Base-by-base conservation (phyloP, 2,888 invertebrate genomes). In the Dyspetes luteomarginatus region DNA sequence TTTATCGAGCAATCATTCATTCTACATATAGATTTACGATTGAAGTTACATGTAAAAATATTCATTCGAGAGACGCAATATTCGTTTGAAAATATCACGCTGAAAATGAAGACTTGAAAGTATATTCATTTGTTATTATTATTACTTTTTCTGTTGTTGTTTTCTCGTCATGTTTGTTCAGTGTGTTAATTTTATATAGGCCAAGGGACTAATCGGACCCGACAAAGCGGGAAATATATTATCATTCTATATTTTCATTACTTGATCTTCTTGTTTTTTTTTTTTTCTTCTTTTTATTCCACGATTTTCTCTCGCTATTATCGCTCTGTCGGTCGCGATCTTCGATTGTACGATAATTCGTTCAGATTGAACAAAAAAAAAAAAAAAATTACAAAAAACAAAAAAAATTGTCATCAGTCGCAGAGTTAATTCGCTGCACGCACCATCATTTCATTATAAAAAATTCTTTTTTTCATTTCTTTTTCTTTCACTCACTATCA, bases 1-100 rank as follows among this genome's bases (percentile, higher is more conserved):
- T 81, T 52, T 36, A 36, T 71, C 69, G 64, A 64, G 60, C 36
- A 82, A 77, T 48, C 73, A 72, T 77, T 50, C 79, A 82, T 72
- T 75, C 45, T 24, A 52, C 64, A 71, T 43, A 73, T 68, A 72
- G 60, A 74, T 74, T n/a, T 77, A 77, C 68, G 73, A 77, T 71
- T 81, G 77, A 82, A 74, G 73, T 74, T 77, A 83, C 74, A 83
- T 83, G 83, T 82, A 83, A 83, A 83, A 83, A 83, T 83, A 83
- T 83, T 79, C 73, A 60, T 81, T 76, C 78, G 68, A 81, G 65
- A 65, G 69, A 69, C 62, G 50, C 62, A 55, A 60, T 52, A 52
- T 76, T 41, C 60, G 45, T 64, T 52, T 36, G 48, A 48, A 19
- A 65, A 71, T 52, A 60, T 24, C 64, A 72, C 75, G 45, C 68